phyloP scores from a whole-genome alignment of 1,140 invertebrate genomes.

The Pteromalus puparum region DNA sequence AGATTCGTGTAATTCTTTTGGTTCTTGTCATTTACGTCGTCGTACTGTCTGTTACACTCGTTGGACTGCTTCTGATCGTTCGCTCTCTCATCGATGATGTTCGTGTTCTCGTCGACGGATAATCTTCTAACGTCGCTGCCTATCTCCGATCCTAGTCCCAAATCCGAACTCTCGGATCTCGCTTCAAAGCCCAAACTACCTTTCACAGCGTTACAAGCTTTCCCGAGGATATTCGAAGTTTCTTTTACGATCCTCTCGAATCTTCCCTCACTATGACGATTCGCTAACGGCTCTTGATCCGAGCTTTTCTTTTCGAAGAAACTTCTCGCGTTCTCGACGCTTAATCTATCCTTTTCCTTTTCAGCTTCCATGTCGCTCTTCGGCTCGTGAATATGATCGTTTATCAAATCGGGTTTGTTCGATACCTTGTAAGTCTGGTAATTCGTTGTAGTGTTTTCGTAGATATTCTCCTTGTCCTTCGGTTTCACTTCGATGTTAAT shows the following conservation, averaged over 20 bases:
- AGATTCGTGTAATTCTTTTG: slow-evolving; percentile 60
- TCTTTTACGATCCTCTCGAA: slow-evolving; percentile 78
- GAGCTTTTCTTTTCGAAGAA: slow-evolving; percentile 69
- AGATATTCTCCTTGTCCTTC: neutral
- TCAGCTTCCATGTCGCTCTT: neutral
- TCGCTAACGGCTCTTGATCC: slow-evolving; percentile 66
- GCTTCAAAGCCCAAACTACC: slow-evolving; percentile 72
- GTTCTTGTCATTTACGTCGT: slow-evolving; percentile 54
- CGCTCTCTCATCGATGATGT: slow-evolving; percentile 48
- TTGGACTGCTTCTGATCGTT: slow-evolving; percentile 36
- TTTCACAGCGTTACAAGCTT: slow-evolving; percentile 72
- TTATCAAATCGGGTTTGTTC: slow-evolving; percentile 44
- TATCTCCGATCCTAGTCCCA: slow-evolving; percentile 70
- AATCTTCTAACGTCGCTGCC: slow-evolving; percentile 67
- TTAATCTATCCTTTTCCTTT: slow-evolving; percentile 55
- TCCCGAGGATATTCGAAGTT: slow-evolving; percentile 71
- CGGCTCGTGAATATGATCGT: slow-evolving; percentile 21
- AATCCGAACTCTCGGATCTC: slow-evolving; percentile 71
- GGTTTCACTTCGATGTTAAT: neutral
- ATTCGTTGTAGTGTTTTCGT: slow-evolving; percentile 4
- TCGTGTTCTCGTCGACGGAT: slow-evolving; percentile 68
- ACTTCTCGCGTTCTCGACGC: slow-evolving; percentile 65
- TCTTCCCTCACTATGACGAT: slow-evolving; percentile 75
- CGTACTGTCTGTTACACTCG: slow-evolving; percentile 39
- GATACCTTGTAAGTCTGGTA: neutral